These are phyloP conservation scores for Synergus gifuensis DNA, from an alignment of 2,888 invertebrate species.

Conservation along the genomic window DNA sequence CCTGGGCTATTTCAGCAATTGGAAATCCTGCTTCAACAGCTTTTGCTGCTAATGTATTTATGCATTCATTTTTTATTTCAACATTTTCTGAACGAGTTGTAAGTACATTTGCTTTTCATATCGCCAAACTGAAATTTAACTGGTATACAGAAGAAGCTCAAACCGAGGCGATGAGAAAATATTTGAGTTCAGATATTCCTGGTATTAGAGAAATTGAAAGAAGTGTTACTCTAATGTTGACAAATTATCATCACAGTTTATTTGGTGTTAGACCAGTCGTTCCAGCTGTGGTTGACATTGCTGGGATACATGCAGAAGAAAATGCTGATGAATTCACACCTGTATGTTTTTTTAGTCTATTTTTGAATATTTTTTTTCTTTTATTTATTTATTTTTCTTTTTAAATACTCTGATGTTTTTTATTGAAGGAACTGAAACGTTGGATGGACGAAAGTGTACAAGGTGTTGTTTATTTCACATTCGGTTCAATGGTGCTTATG, in stretches of 20 bases:
- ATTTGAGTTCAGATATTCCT: constrained; percentile 59
- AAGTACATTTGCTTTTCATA: constrained; percentile 31
- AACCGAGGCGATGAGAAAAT: constrained; percentile 54
- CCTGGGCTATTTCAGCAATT: constrained; percentile 55
- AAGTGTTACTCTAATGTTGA: constrained; percentile 73
- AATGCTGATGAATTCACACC: constrained; percentile 53
- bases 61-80: constrained; percentile 4
- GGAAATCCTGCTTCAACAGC: constrained; percentile 61
- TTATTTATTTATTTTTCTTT: not conserved
- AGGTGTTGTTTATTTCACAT: constrained; percentile 70
- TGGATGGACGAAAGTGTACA: constrained; percentile 68
- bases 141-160: constrained; percentile 50
- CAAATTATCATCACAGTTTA: constrained; percentile 80
- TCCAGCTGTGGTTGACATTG: constrained; percentile 79
- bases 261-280: constrained; percentile 78
- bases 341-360: constrained; percentile 49
- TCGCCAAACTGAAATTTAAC: constrained; percentile 47
- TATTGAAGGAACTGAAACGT: constrained; percentile 63
- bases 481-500: constrained; percentile 70
- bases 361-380: not conserved
- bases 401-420: not conserved
- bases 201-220: constrained; percentile 60
- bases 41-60: constrained; percentile 42
- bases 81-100: constrained; percentile 51
- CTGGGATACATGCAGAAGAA: constrained; percentile 78